Conservation (phyloP, 1,140 invertebrate genomes). For the Whitmania pigra region DNA sequence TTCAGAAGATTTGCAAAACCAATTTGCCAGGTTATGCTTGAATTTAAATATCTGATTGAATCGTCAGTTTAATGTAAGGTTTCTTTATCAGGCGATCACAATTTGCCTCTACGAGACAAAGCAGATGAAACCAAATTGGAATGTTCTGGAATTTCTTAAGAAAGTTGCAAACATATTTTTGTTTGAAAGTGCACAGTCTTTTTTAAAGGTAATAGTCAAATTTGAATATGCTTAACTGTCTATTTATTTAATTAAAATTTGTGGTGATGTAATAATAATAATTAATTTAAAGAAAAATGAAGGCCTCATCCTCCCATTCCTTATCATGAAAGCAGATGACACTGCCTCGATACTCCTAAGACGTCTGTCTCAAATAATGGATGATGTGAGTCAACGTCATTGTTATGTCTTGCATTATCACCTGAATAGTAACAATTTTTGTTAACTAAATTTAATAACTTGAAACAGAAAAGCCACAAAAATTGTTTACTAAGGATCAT, state of each 20-base stretch:
- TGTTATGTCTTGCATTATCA: background rate
- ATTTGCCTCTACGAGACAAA: constrained; percentile 13
- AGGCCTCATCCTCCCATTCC: constrained; percentile 36
- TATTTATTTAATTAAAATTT: background rate
- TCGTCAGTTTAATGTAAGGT: background rate
- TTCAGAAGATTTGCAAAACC: background rate
- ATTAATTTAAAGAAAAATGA: constrained; percentile 31
- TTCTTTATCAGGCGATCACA: constrained; percentile 4
- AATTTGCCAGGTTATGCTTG: too few species aligned
- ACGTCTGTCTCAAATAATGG: constrained; percentile 26
- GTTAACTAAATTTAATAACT: background rate
- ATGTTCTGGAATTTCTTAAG: constrained; percentile 13
- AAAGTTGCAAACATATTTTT: constrained; percentile 17
- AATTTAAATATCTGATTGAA: background rate
- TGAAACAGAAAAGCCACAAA: constrained; percentile 24
- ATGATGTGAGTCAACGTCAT: constrained; percentile 26
- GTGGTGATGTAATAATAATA: background rate
- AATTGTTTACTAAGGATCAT: constrained; percentile 39
- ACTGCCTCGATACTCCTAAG: constrained; percentile 36
- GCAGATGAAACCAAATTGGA: constrained; percentile 10
- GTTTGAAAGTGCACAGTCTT: background rate
- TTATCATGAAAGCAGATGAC: constrained; percentile 36
- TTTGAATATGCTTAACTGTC: background rate
- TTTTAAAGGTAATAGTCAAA: background rate
- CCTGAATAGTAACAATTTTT: background rate